phyloP scores from a whole-genome alignment of 1,140 invertebrate species.

The Aphelenchoides avenae region DNA sequence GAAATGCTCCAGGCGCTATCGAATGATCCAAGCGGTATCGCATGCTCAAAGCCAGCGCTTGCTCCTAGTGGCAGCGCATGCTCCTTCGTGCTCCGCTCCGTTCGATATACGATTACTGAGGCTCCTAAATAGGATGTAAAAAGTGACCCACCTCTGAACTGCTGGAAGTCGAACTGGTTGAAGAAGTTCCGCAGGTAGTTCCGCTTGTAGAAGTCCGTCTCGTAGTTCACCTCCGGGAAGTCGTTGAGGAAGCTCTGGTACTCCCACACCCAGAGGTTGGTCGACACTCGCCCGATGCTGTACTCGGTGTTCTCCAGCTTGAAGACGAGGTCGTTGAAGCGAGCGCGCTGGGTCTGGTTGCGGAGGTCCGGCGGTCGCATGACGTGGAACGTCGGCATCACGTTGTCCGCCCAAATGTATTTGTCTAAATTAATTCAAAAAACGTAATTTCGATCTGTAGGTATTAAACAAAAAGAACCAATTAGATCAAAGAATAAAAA shows the following conservation, averaged over 20 bases:
- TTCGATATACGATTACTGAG: no score
- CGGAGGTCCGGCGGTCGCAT: slow-evolving; percentile 57
- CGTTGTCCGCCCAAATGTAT: slow-evolving; percentile 59
- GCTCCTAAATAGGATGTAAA: neutral
- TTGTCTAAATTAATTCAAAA: slow-evolving; percentile 53
- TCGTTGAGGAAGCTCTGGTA: slow-evolving; percentile 58
- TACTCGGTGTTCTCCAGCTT: slow-evolving; percentile 54
- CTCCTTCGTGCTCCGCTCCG: neutral
- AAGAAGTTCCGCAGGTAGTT: slow-evolving; percentile 54
- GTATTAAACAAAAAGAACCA: slow-evolving; percentile 4
- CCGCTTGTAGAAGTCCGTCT: slow-evolving; percentile 54
- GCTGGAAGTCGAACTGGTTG: slow-evolving; percentile 55
- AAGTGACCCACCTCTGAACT: slow-evolving; percentile 55
- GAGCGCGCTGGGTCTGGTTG: slow-evolving; percentile 27
- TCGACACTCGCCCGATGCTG: slow-evolving; percentile 56
- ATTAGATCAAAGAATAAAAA: slow-evolving; percentile 1
- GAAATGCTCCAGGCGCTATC: no score
- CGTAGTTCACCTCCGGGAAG: slow-evolving; percentile 54
- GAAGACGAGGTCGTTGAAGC: slow-evolving; percentile 56
- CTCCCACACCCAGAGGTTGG: slow-evolving; percentile 59
- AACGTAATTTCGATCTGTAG: slow-evolving; percentile 16
- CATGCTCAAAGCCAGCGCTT: no score
- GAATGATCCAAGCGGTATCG: no score
- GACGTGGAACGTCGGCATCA: slow-evolving; percentile 58
- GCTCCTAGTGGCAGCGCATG: no score